Percentiles rank a stretch among this genome's conserved stretches.
These are phyloP conservation scores for Xestoiulus laeticollis DNA, from an alignment of 2,888 invertebrate species.

Conservation along the genomic window DNA sequence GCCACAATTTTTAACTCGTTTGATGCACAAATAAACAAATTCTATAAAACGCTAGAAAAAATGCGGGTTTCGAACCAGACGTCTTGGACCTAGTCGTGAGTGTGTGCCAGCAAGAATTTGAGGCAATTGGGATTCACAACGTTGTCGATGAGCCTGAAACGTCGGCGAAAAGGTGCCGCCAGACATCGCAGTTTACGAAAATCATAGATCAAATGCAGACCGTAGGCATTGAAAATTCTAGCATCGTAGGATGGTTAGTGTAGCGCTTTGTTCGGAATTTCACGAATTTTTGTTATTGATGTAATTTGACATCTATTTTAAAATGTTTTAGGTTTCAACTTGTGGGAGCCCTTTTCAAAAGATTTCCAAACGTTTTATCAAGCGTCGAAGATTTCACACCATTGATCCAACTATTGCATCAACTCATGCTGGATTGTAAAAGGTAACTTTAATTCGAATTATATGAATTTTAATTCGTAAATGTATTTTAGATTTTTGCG, in stretches of 20 bases:
- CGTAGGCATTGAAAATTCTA: not conserved
- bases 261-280: not conserved
- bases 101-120: not conserved
- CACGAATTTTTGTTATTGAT: not conserved
- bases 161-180: not conserved
- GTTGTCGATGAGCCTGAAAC: not conserved
- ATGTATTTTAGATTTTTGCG: too few relatives aligned
- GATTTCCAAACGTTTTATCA: not conserved
- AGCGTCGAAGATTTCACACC: not conserved
- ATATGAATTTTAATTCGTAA: too few relatives aligned
- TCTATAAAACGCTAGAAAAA: not conserved
- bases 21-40: not conserved
- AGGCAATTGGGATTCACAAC: not conserved
- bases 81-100: not conserved
- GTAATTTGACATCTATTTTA: not conserved
- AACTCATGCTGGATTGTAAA: conserved; percentile 29
- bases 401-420: not conserved
- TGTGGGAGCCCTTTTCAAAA: conserved; percentile 22
- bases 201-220: conserved; percentile 25
- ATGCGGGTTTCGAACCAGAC: not conserved
- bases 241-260: conserved; percentile 2
- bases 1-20: not conserved
- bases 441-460: too few relatives aligned
- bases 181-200: not conserved
- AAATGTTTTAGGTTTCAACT: conserved; percentile 13